Conservation (phyloP, 2,113 vertebrate species). For the Conger conger region DNA sequence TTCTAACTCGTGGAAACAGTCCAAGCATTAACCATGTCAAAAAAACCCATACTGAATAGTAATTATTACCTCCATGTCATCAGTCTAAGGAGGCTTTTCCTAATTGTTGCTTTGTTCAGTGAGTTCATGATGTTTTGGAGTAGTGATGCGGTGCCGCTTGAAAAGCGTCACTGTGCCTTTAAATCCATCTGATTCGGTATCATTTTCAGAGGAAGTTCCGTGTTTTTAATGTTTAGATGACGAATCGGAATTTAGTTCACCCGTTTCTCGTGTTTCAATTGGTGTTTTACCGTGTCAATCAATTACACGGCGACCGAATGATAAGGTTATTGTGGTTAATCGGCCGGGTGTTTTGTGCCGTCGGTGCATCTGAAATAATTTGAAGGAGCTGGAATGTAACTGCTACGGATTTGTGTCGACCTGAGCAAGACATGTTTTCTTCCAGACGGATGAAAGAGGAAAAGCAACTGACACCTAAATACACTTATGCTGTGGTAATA, state of each 20-base stretch:
- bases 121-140: neutral
- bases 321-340: constrained; percentile 47
- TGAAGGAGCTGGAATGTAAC: constrained; percentile 57
- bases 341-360: constrained; percentile 35
- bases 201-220: constrained; percentile 15
- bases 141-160: neutral
- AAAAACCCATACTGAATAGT: neutral
- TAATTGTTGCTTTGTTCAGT: neutral
- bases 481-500: constrained; percentile 64
- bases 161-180: constrained; percentile 55
- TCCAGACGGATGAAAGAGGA: constrained; percentile 63
- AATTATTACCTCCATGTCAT: no score
- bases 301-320: constrained; percentile 30
- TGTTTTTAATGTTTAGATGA: constrained; percentile 40
- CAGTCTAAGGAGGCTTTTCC: neutral
- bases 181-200: constrained; percentile 44
- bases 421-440: constrained; percentile 66
- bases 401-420: constrained; percentile 33
- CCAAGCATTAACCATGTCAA: neutral
- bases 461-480: constrained; percentile 65
- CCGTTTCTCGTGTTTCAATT: constrained; percentile 45
- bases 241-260: constrained; percentile 20
- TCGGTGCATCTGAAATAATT: constrained; percentile 38
- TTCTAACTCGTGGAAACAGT: neutral
- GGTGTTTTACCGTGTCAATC: constrained; percentile 49